These are phyloP conservation scores for Meleagris gallopavo DNA, from an alignment of 2,113 vertebrate genomes.

Conservation along the genomic window DNA sequence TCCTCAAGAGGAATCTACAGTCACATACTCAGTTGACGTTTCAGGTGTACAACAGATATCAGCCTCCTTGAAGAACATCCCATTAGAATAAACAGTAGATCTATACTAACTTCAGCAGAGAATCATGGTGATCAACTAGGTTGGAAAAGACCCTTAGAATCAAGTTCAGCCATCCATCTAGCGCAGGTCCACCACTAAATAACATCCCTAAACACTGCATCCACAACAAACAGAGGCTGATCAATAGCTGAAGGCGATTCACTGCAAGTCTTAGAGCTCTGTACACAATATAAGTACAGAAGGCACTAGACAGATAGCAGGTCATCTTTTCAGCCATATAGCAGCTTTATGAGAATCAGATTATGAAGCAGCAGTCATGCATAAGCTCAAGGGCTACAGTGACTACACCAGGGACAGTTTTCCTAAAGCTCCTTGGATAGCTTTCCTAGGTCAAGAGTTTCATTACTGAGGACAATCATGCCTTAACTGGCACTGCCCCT, in stretches of 20 bases:
- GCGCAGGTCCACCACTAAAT: background rate
- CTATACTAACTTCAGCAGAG: background rate
- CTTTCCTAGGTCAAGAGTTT: slow-evolving; percentile 22
- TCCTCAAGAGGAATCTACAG: background rate
- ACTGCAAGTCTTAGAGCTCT: background rate
- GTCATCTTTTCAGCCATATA: background rate
- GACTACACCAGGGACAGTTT: background rate
- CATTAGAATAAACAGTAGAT: background rate
- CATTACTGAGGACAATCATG: slow-evolving; percentile 43
- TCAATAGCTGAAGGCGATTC: background rate
- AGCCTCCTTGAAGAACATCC: background rate
- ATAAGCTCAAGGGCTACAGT: background rate
- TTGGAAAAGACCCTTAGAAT: background rate
- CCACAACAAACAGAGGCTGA: background rate
- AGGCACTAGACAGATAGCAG: slow-evolving; percentile 1
- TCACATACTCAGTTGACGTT: background rate
- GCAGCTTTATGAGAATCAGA: background rate
- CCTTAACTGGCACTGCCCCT: slow-evolving; percentile 43
- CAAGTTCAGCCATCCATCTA: background rate
- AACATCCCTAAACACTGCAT: background rate
- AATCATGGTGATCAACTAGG: background rate
- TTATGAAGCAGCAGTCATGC: background rate
- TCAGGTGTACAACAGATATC: background rate
- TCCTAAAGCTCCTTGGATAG: background rate
- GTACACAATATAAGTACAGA: background rate